Evolutionary conservation across 2,113 vertebrate genomes (phyloP).

Genomic region (Sylvilagus bachmani): DNA sequence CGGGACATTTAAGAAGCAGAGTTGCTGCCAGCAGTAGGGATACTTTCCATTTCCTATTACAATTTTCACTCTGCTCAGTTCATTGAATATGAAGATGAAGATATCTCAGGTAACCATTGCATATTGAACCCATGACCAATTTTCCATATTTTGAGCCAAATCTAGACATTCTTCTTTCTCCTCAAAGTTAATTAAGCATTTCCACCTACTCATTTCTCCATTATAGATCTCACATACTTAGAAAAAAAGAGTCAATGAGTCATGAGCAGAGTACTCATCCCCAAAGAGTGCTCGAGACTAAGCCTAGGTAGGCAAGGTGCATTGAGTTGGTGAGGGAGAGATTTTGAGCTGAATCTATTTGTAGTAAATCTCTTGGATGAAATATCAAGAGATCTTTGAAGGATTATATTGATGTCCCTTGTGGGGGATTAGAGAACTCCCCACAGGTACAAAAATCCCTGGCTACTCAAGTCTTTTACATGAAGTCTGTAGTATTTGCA

Average conservation of each 20-base stretch:
- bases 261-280: background rate
- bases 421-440: too few relatives aligned
- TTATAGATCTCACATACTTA: slow-evolving; percentile 50
- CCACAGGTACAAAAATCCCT: too few relatives aligned
- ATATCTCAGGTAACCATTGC: background rate
- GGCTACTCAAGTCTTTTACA: too few relatives aligned
- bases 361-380: background rate
- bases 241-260: slow-evolving; percentile 47
- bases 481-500: too few relatives aligned
- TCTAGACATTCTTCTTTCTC: background rate
- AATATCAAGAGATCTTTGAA: slow-evolving; percentile 5
- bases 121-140: background rate
- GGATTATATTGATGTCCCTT: background rate
- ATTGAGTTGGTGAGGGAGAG: fast-evolving
- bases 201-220: slow-evolving; percentile 45
- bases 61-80: slow-evolving; percentile 34
- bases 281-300: background rate
- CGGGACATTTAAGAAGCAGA: background rate
- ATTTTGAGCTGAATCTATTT: background rate
- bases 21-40: background rate
- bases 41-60: slow-evolving; percentile 45
- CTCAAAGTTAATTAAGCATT: slow-evolving; percentile 46
- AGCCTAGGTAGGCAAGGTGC: background rate
- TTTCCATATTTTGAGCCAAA: slow-evolving; percentile 53
- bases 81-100: slow-evolving; percentile 23